Percentiles rank a stretch among this genome's conserved stretches.
phyloP scores from a whole-genome alignment of 2,797 vertebrate species.

The Poeciliopsis paucimaculata region DNA sequence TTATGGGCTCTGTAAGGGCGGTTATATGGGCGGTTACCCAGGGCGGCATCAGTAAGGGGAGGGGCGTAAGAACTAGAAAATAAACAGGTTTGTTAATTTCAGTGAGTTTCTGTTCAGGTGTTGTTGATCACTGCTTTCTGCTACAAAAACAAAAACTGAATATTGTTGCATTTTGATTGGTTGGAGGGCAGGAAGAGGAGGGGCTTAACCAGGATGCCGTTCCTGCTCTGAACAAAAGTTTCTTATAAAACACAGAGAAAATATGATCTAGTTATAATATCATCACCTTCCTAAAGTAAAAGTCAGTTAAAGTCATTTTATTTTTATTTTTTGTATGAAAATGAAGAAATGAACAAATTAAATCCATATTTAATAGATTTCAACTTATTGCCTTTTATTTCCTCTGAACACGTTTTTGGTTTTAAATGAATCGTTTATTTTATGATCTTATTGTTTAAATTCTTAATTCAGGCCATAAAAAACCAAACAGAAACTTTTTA shows the following conservation, averaged over 20 bases:
- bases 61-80: no score
- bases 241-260: not conserved
- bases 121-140: no score
- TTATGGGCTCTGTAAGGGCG: not conserved
- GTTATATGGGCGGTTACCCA: no score
- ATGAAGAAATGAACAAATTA: not conserved
- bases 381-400: not conserved
- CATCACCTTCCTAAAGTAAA: no score
- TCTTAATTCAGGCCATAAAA: not conserved
- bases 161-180: no score
- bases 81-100: no score
- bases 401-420: not conserved
- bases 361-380: not conserved
- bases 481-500: not conserved
- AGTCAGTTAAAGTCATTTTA: no score
- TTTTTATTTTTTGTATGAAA: no score
- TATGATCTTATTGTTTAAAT: not conserved
- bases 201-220: not conserved
- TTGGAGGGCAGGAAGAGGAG: no score
- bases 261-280: not conserved
- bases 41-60: no score
- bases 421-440: not conserved
- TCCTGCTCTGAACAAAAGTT: not conserved
- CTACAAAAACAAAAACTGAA: no score
- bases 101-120: no score